Base-by-base conservation (phyloP, 92 coral and sea anemone genomes). In the Porites cylindrica region DNA sequence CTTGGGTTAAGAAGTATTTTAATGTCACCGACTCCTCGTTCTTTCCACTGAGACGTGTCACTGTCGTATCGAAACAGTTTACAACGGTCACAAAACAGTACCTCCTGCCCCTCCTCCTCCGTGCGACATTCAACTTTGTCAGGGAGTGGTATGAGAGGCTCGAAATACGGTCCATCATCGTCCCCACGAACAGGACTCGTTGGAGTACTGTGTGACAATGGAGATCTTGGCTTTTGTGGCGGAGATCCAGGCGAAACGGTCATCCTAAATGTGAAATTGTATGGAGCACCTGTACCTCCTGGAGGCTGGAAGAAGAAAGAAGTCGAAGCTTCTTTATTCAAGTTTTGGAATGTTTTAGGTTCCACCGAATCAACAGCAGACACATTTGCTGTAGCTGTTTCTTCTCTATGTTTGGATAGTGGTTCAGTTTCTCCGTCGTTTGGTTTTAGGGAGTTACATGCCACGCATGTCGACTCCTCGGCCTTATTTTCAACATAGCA, bases 141-240 rank as follows among this genome's bases (percentile, higher is more conserved):
- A 8, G 99, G 99, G 29, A 97, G 90, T 32, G 98, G 94, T 84
- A 97, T 96, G 12, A 95, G 72, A 24, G 99, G 97, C 86, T 97
- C 98, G 83, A 97, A 97, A 70, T 97, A 91, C 78, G 91, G 91
- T 2, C 94, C 92, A 72, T 93, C 97, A 78, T 90, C 98, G 51
- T 96, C 99, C 2, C 94, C 91, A 56, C 87, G 7, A 38, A 38
- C 47, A 38, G 47, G 5, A 38, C 47, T 38, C 47, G 5, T 38
- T 38, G 47, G 47, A 38, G 47, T 38, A 38, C 47, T 38, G 6
- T 38, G 47, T 38, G 47, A 38, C 47, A 38, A 38, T 38, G 47
- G 47, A 38, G 47, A 38, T 0, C 47, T 38, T 3, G 47, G 47
- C 47, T 38, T 38, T 38, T 38, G 47, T 38, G 47, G 47, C 7